phyloP scores from a whole-genome alignment of 2,797 vertebrate genomes.

The Phalanger gymnotis region DNA sequence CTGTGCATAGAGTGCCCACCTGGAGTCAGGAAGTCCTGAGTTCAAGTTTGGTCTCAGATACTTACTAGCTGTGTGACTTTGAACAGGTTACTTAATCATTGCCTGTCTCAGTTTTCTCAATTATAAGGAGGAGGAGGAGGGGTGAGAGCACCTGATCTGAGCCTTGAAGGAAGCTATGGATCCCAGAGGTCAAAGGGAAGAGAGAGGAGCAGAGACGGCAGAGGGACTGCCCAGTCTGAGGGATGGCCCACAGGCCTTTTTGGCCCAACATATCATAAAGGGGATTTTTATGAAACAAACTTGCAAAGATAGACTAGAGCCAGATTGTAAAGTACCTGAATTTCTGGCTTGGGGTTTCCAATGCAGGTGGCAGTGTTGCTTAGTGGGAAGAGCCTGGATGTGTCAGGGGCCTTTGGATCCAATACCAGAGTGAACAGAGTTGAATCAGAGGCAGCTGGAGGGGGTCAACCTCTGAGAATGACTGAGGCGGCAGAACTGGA shows the following conservation, averaged over 20 bases:
- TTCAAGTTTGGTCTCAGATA: neutral
- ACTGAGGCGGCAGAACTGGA: neutral
- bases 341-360: neutral
- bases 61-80: neutral
- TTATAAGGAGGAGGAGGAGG: neutral
- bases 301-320: neutral
- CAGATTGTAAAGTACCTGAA: neutral
- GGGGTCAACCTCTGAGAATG: neutral
- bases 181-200: neutral
- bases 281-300: neutral
- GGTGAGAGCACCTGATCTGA: neutral
- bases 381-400: neutral
- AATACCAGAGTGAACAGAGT: neutral
- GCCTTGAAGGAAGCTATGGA: neutral
- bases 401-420: neutral
- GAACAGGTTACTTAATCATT: neutral
- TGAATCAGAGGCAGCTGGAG: neutral
- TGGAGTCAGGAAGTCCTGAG: neutral
- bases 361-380: neutral
- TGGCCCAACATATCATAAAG: neutral
- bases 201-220: neutral
- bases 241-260: neutral
- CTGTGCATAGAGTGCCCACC: neutral
- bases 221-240: neutral
- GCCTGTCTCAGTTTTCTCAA: neutral